Evolutionary conservation across 1,140 invertebrate species (phyloP).

Genomic region (Rhopalosiphum maidis): DNA sequence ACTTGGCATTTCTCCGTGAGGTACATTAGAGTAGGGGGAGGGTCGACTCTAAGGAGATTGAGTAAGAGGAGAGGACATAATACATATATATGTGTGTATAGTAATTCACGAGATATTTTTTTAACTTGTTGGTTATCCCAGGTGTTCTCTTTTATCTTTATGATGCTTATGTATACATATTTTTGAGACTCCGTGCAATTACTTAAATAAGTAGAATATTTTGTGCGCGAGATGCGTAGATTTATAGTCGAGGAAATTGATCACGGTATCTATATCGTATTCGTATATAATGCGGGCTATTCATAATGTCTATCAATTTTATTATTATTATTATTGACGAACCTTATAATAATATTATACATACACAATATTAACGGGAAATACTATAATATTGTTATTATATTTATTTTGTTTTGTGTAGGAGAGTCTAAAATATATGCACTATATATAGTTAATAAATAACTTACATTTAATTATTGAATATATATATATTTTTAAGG

Average conservation of each 20-base stretch:
- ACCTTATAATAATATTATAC: not conserved
- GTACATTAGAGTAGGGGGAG: not conserved
- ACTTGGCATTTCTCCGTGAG: not conserved
- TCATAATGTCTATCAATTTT: not conserved
- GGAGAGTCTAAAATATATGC: not conserved
- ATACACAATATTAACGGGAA: not conserved
- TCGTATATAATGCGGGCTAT: not conserved
- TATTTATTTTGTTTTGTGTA: too few relatives aligned
- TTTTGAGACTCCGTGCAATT: not conserved
- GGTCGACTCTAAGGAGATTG: not conserved
- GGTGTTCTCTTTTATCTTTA: conserved; percentile 26
- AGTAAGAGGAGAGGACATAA: not conserved
- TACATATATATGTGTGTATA: not conserved
- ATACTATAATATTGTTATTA: too few relatives aligned
- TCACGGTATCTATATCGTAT: not conserved
- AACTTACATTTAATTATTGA: not conserved
- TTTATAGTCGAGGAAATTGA: not conserved
- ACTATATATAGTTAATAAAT: too few relatives aligned
- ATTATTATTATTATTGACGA: not conserved
- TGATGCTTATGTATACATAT: not conserved
- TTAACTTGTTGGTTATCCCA: conserved; percentile 36
- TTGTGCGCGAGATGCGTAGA: not conserved
- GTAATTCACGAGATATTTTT: not conserved
- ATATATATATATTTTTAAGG: not conserved
- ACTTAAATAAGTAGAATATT: conserved; percentile 18